Evolutionary conservation across 1,140 invertebrate genomes (phyloP), one percentile per base, ranked within the genome.

Genomic region (Aphaenogaster rudis): DNA sequence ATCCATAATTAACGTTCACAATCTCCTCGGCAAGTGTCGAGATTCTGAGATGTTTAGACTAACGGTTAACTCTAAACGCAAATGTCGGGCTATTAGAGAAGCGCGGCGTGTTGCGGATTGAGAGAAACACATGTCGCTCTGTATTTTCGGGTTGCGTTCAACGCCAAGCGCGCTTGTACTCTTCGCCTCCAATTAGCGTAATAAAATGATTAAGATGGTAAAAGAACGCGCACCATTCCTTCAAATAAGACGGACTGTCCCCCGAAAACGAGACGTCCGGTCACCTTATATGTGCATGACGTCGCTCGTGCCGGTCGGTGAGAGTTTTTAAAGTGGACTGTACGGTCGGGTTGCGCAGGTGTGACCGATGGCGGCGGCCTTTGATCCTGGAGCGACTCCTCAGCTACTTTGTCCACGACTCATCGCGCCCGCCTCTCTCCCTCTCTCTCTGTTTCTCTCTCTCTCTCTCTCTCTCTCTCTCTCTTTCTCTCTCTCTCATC

Each of bases 311-410:
- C 45, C 67, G 54, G 42, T 36, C 42, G 13, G 45, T 13, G 54
- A 61, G 54, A 67, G n/a, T 80, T 86, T 78, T 78, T 67, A 21
- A 74, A 74, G 15, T n/a, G 67, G 92, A 94, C 91, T 94, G 93
- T 94, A 94, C 93, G 71, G 86, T 88, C 84, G 87, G 89, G 92
- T 93, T 94, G 93, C 91, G 94, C 94, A 94, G 94, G 94, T 94
- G 94, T 94, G 93, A 94, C 94, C 93, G 93, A 94, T 94, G 94
- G 93, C 94, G 94, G 94, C 88, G 77, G 89, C 90, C 94, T 94
- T 94, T 94, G 93, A 94, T 94, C 93, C 91, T 89, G 91, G 67
- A 92, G 88, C 88, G 90, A 93, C 93, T 89, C 77, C 89, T 69
- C 90, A 88, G 91, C 92, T 93, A 93, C 93, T 94, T 94, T 94